Conservation (phyloP, 2,113 vertebrate genomes). For the Dasyornis broadbenti region DNA sequence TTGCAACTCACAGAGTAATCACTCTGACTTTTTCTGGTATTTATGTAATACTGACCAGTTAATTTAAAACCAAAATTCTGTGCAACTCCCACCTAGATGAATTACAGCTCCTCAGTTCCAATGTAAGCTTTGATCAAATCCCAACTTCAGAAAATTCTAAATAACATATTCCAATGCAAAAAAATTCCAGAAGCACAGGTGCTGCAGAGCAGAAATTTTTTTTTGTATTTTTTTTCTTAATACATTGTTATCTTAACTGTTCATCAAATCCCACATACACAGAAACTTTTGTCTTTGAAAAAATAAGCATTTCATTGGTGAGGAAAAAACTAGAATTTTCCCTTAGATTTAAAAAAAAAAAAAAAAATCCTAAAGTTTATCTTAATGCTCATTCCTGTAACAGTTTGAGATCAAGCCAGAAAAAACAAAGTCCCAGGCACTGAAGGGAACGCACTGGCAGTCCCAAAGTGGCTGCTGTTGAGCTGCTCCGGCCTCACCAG, state of each 20-base stretch:
- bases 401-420: not conserved
- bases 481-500: accelerated
- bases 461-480: accelerated
- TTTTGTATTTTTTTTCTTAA: not conserved
- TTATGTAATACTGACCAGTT: not conserved
- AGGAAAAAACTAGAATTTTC: not conserved
- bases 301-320: not conserved
- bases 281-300: not conserved
- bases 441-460: not conserved
- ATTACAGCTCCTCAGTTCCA: not conserved
- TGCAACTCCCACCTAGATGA: not conserved
- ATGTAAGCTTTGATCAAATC: not conserved
- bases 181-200: not conserved
- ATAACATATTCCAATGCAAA: not conserved
- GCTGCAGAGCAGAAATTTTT: not conserved
- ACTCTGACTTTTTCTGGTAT: not conserved
- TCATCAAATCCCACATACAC: not conserved
- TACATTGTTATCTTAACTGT: not conserved
- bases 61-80: not conserved
- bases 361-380: too few relatives aligned
- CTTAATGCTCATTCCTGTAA: not conserved
- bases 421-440: not conserved
- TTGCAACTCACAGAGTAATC: not conserved
- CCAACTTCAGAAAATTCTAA: not conserved
- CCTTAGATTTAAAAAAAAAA: not conserved